Conservation (phyloP, 2,113 vertebrate species). For the Seriola aureovittata region DNA sequence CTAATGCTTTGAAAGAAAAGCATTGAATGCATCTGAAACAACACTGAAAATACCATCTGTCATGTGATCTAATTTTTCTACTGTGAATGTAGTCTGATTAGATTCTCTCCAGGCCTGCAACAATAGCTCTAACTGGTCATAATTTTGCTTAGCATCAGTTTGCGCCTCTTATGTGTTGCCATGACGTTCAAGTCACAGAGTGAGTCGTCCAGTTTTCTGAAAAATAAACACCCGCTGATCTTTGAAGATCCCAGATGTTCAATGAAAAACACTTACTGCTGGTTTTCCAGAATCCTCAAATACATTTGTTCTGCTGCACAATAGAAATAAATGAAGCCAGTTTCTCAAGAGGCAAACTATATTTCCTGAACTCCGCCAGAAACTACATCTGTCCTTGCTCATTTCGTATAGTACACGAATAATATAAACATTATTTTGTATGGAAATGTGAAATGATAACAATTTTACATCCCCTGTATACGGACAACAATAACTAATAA, state of each 20-base stretch:
- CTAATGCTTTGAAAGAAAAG: slow-evolving; percentile 59
- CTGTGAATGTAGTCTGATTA: slow-evolving; percentile 48
- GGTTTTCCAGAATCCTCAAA: no score
- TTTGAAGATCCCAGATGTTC: neutral
- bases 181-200: neutral
- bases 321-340: no score
- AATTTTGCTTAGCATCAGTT: neutral
- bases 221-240: no score
- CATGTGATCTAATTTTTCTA: slow-evolving; percentile 44
- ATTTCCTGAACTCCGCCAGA: no score
- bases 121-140: slow-evolving; percentile 9
- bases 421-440: neutral
- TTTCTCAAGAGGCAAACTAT: no score
- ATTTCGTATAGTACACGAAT: neutral
- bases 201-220: no score
- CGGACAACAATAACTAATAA: neutral
- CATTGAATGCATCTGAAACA: slow-evolving; percentile 26
- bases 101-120: slow-evolving; percentile 3
- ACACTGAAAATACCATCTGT: slow-evolving; percentile 21
- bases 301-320: no score
- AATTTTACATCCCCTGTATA: neutral
- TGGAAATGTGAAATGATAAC: neutral
- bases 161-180: neutral
- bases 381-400: neutral
- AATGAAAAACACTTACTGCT: neutral